These are phyloP conservation scores for Muraenolepis orangiensis DNA, from an alignment of 2,797 vertebrate genomes.

Conservation along the genomic window DNA sequence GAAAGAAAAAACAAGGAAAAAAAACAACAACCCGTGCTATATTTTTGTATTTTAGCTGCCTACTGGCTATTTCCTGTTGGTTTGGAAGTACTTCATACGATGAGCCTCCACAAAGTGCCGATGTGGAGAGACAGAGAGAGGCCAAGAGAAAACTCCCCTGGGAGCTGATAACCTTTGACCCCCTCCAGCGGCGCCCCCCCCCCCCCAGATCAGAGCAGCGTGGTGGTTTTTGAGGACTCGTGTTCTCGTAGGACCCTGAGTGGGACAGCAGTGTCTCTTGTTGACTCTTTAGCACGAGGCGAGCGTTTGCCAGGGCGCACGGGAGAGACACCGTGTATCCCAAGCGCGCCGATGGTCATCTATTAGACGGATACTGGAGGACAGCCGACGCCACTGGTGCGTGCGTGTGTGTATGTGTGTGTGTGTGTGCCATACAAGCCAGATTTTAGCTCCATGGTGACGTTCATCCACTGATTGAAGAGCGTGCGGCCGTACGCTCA, in stretches of 20 bases:
- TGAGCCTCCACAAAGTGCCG: slow-evolving; percentile 13
- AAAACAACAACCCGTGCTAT: slow-evolving; percentile 82
- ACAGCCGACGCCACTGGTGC: slow-evolving; percentile 22
- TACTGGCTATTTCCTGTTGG: slow-evolving; percentile 61
- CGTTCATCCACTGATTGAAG: slow-evolving; percentile 13
- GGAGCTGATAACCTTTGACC: slow-evolving; percentile 15
- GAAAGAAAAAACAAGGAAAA: slow-evolving; percentile 52
- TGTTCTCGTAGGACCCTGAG: background rate
- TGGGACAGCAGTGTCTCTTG: background rate
- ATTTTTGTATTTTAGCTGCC: slow-evolving; percentile 88
- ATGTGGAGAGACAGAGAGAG: slow-evolving; percentile 15
- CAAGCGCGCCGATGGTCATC: background rate
- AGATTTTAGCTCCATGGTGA: slow-evolving; percentile 24
- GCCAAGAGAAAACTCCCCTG: slow-evolving; percentile 14
- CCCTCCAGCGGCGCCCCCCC: background rate
- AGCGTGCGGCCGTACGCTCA: background rate
- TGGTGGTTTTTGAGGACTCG: background rate
- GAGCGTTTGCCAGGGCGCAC: background rate
- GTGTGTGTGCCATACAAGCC: slow-evolving; percentile 29
- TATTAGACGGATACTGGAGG: slow-evolving; percentile 13
- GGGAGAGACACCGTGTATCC: slow-evolving; percentile 16
- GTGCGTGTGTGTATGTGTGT: too few relatives aligned
- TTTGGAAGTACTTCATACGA: slow-evolving; percentile 33
- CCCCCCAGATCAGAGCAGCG: background rate
- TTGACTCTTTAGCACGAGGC: background rate